Evolutionary conservation across 2,797 vertebrate genomes (phyloP), one percentile per base, ranked within the genome.

Genomic region (Crenichthys baileyi): DNA sequence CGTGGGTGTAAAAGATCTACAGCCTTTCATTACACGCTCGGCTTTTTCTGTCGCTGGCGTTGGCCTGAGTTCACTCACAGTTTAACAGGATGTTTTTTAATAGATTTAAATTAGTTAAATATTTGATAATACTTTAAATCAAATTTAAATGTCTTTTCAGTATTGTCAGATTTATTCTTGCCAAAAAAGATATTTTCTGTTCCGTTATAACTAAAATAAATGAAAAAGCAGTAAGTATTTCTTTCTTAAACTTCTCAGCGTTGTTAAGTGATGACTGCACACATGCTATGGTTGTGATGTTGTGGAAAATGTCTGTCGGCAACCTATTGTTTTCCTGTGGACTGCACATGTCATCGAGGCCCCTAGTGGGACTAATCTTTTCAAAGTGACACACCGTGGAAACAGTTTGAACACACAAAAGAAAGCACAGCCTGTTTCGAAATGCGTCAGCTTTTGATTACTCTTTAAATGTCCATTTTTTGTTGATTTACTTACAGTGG

Each of bases 241-340:
- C 36, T 76, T 76, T 77, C 20, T 60, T 70, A 70, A 15, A 81
- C 75, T 72, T 79, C 72, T 78, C 63, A 65, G 6, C 74, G 7
- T 72, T 58, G 31, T 56, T 78, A 13, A n/a, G 72, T 60, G 88
- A 82, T 89, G 86, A 89, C 78, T 81, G 83, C 75, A 83, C 84
- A 72, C 76, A 87, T 72, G 86, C 85, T 83, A 80, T 72, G 7
- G 16, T 60, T 70, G 73, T 77, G 83, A 67, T 92, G 81, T 83
- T 85, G 82, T 83, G 90, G 90, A 92, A 92, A 90, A 77, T 63
- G 80, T 86, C 88, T 83, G 89, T 93, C 92, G 90, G 88, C 85
- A 13, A 79, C 83, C 70, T 77, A 58, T 78, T 87, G 89, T 88
- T 84, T 78, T 82, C 74, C 83, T 83, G 87, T 39, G 74, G 84